Percentiles rank a stretch among this genome's conserved stretches.
These are phyloP conservation scores for Psophia crepitans DNA, from an alignment of 2,113 vertebrate genomes.

Conservation along the genomic window DNA sequence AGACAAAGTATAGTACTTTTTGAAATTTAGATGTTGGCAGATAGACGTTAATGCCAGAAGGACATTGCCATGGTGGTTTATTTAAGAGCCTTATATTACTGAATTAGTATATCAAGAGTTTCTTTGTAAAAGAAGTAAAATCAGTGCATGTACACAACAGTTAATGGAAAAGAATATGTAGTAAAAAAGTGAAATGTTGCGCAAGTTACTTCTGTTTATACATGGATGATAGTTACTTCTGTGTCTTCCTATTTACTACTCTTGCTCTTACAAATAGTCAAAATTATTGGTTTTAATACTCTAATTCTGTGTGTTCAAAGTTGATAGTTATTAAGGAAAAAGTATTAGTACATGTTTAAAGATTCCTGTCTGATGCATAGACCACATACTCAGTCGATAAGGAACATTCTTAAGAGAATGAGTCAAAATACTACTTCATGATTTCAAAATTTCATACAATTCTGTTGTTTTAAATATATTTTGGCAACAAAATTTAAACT, in stretches of 20 bases:
- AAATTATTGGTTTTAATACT: background rate
- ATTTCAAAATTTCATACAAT: background rate
- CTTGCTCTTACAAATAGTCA: background rate
- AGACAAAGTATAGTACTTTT: background rate
- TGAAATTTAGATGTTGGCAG: background rate
- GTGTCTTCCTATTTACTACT: background rate
- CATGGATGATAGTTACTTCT: too few species aligned
- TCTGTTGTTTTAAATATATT: background rate
- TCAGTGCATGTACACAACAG: background rate
- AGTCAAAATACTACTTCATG: background rate
- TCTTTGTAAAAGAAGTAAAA: background rate
- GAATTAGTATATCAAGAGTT: background rate
- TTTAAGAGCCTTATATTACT: background rate
- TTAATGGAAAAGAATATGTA: background rate
- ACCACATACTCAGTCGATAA: accelerated
- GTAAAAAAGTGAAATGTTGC: background rate
- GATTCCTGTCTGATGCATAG: background rate
- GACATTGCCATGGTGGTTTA: background rate
- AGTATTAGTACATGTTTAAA: background rate
- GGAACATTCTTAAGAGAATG: background rate
- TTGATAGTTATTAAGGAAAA: background rate
- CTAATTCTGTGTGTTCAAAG: background rate
- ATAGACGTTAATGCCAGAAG: background rate
- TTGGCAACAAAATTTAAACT: background rate
- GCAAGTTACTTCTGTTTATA: background rate